Conservation (phyloP, 1,140 invertebrate genomes). For the Drosophila repleta region DNA sequence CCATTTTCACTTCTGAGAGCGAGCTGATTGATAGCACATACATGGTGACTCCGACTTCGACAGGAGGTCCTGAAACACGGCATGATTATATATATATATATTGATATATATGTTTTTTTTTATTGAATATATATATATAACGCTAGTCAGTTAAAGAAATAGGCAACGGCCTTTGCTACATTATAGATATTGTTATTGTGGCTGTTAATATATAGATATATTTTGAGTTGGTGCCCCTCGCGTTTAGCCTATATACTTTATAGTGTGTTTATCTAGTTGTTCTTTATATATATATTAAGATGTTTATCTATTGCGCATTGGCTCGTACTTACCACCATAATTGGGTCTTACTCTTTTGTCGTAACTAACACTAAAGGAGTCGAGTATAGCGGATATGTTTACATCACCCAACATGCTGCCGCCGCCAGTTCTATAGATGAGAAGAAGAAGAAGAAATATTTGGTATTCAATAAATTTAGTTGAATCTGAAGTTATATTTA, state of each 20-base stretch:
- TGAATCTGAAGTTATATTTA: too few species aligned
- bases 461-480: too few species aligned
- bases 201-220: not conserved
- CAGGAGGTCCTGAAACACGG: slow-evolving; percentile 93
- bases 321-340: slow-evolving; percentile 94
- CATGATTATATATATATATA: slow-evolving; percentile 22
- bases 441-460: not conserved
- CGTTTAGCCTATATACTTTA: slow-evolving; percentile 23
- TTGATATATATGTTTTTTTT: not conserved
- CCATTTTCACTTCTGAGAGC: slow-evolving; percentile 99
- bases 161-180: not conserved
- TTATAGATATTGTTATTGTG: not conserved
- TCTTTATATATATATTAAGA: slow-evolving; percentile 29
- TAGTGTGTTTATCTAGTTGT: slow-evolving; percentile 42
- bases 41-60: slow-evolving; percentile 98
- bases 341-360: slow-evolving; percentile 99
- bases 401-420: slow-evolving; percentile 93
- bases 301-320: slow-evolving; percentile 5
- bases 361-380: slow-evolving; percentile 96
- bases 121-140: slow-evolving; percentile 5
- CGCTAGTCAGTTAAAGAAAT: slow-evolving; percentile 1
- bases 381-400: slow-evolving; percentile 96
- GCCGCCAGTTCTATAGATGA: slow-evolving; percentile 86
- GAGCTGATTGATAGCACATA: slow-evolving; percentile 99
- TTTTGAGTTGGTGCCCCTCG: slow-evolving; percentile 52